Conservation (phyloP, 2,113 vertebrate genomes). For the Silurus meridionalis region DNA sequence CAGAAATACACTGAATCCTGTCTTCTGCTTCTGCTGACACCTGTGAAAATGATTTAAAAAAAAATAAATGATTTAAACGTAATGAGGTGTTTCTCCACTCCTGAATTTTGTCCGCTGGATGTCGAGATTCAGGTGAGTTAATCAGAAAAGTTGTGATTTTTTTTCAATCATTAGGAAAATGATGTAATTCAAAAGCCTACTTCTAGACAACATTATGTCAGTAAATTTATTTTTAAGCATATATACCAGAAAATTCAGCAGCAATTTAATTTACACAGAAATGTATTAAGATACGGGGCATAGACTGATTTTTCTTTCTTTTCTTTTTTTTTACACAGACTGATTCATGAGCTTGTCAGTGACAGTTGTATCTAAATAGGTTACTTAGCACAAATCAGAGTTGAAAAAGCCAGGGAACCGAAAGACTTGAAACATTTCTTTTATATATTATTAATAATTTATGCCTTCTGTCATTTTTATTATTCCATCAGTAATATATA, state of each 20-base stretch:
- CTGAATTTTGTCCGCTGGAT: not conserved
- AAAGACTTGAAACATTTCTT: not conserved
- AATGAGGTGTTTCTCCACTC: not conserved
- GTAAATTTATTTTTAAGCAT: not conserved
- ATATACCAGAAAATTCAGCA: not conserved
- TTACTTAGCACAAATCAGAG: not conserved
- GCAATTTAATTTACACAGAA: not conserved
- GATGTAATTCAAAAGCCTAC: not conserved
- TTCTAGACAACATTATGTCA: not conserved
- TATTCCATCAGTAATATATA: not conserved
- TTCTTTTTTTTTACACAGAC: not conserved
- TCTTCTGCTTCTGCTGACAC: not conserved
- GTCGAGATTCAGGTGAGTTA: conserved; percentile 16
- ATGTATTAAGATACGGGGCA: not conserved
- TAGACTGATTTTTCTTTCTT: not conserved
- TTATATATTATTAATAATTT: not conserved
- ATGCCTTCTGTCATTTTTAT: not conserved
- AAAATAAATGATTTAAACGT: not conserved
- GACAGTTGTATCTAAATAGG: not conserved
- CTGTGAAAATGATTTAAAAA: not conserved
- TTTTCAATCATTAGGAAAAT: too few relatives aligned
- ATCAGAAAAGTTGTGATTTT: not conserved
- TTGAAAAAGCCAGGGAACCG: not conserved
- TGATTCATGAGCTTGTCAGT: not conserved
- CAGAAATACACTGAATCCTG: not conserved